Evolutionary conservation across 2,888 invertebrate species (phyloP).

Genomic region (Gryllus longicercus): DNA sequence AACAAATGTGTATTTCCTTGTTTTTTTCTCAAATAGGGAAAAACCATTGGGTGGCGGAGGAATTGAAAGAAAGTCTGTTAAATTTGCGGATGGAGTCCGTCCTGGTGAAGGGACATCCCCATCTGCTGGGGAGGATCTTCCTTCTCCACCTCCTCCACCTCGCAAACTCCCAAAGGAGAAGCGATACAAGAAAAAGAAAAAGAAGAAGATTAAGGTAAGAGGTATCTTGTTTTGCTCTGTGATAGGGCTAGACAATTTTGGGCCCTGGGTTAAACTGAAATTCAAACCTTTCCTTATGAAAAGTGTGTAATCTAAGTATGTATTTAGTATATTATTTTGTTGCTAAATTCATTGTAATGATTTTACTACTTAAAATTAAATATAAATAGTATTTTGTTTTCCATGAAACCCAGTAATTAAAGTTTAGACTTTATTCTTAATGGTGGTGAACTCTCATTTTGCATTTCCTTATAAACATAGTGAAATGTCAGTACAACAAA

Average conservation of each 20-base stretch:
- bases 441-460: not conserved
- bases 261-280: too few species aligned
- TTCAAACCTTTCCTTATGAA: too few species aligned
- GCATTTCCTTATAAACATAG: too few species aligned
- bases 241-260: not conserved
- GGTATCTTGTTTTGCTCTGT: not conserved
- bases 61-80: conserved; percentile 50
- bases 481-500: too few species aligned
- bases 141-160: conserved; percentile 57
- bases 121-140: conserved; percentile 56
- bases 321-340: too few species aligned
- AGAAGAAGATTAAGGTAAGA: conserved; percentile 49
- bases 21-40: not conserved
- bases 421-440: not conserved
- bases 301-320: too few species aligned
- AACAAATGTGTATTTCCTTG: not conserved
- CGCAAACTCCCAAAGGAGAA: conserved; percentile 54
- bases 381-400: too few species aligned
- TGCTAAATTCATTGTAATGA: too few species aligned
- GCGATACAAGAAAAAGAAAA: conserved; percentile 50
- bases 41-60: not conserved
- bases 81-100: conserved; percentile 59
- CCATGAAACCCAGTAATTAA: not conserved
- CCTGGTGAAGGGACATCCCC: conserved; percentile 51
- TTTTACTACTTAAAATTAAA: too few species aligned